phyloP scores from a whole-genome alignment of 2,888 invertebrate genomes.

The Pecten maximus region DNA sequence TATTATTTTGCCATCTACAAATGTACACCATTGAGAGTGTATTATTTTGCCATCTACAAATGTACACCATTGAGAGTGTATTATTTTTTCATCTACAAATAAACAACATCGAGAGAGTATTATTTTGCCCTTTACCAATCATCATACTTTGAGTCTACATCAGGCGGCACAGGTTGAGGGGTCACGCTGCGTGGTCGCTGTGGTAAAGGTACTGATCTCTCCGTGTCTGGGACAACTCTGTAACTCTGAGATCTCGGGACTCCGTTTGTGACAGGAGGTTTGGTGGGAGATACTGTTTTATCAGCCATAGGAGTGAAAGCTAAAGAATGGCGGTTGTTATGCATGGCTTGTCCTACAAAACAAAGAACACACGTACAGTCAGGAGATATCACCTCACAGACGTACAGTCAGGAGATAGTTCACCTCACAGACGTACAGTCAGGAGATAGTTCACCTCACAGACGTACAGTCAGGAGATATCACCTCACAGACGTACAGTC shows the following conservation, averaged over 20 bases:
- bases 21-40: no score
- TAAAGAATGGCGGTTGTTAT: conserved; percentile 66
- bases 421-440: no score
- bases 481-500: no score
- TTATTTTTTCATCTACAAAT: no score
- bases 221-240: conserved; percentile 61
- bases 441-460: no score
- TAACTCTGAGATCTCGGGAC: conserved; percentile 72
- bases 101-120: conserved; percentile 9
- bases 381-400: no score
- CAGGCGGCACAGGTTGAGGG: conserved; percentile 65
- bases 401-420: no score
- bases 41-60: no score
- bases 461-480: no score
- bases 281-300: conserved; percentile 40
- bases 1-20: no score
- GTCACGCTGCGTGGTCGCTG: conserved; percentile 67
- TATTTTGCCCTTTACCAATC: conserved; percentile 32
- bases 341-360: conserved; percentile 57
- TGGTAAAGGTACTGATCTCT: conserved; percentile 47
- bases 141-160: conserved; percentile 63
- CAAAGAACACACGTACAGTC: not conserved
- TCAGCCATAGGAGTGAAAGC: conserved; percentile 69
- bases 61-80: no score
- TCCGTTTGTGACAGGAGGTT: conserved; percentile 42